Percentiles rank a stretch among this genome's conserved stretches.
Evolutionary conservation across 1,140 invertebrate species (phyloP).

Genomic region (Papilio helenus): DNA sequence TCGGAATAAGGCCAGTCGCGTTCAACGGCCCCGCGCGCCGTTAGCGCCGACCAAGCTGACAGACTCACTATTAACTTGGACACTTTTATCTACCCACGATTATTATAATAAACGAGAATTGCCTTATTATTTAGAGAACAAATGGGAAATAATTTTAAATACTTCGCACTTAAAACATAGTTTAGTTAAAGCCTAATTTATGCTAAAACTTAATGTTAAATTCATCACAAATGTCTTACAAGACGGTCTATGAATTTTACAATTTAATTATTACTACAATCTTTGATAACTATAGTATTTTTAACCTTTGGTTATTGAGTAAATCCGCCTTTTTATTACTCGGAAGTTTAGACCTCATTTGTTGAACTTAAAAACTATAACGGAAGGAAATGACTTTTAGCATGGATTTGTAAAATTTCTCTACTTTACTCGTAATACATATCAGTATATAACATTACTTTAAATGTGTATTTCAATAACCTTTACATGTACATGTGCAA

Average conservation of each 20-base stretch:
- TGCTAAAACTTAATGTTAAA: neutral
- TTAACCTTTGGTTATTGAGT: neutral
- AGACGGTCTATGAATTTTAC: neutral
- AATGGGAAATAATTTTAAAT: neutral
- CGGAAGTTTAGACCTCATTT: neutral
- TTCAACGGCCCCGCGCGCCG: conserved; percentile 77
- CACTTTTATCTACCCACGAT: conserved; percentile 39
- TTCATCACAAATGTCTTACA: neutral
- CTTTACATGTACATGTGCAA: neutral
- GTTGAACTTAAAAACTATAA: neutral
- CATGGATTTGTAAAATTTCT: neutral
- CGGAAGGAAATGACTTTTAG: neutral
- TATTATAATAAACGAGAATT: conserved; percentile 24
- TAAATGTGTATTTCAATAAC: neutral
- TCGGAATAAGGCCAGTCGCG: conserved; percentile 79
- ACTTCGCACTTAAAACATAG: neutral
- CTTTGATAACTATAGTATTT: neutral
- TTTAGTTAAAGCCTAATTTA: neutral
- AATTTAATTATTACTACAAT: neutral
- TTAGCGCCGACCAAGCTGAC: conserved; percentile 61
- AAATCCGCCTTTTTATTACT: neutral
- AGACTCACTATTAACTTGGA: conserved; percentile 42
- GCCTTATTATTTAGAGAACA: neutral
- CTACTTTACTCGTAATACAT: neutral
- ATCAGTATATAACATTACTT: neutral